Conservation (phyloP, 2,888 invertebrate species). For the Zootermopsis nevadensis region DNA sequence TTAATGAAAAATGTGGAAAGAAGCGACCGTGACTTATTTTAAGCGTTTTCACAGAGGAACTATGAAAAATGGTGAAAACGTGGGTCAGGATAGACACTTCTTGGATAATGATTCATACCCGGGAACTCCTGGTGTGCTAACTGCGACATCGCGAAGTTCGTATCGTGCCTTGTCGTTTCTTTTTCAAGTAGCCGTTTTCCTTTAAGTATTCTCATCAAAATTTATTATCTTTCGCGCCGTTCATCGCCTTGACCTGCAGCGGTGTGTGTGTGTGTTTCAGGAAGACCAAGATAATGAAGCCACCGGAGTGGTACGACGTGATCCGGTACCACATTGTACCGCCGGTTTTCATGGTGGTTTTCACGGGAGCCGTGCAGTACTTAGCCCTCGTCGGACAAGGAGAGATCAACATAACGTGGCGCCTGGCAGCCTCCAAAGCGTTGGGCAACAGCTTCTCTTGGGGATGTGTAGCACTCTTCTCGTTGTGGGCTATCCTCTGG, state of each 20-base stretch:
- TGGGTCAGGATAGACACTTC: too few relatives aligned
- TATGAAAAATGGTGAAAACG: too few relatives aligned
- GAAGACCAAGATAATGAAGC: constrained; percentile 27
- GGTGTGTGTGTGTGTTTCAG: not conserved
- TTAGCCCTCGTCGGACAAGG: constrained; percentile 57
- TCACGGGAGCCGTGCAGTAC: constrained; percentile 58
- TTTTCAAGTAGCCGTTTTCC: too few relatives aligned
- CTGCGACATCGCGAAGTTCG: too few relatives aligned
- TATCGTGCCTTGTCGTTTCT: too few relatives aligned
- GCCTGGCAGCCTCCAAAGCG: constrained; percentile 52
- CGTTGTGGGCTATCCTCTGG: constrained; percentile 62
- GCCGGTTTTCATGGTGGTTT: constrained; percentile 58
- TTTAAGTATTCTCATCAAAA: too few relatives aligned
- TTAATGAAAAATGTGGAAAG: too few relatives aligned
- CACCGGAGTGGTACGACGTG: constrained; percentile 48
- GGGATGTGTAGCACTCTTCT: constrained; percentile 56
- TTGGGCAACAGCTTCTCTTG: constrained; percentile 59
- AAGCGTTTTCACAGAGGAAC: too few relatives aligned
- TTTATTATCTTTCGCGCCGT: too few relatives aligned
- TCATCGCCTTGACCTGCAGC: not conserved
- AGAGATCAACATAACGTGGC: constrained; percentile 53
- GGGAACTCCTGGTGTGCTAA: too few relatives aligned
- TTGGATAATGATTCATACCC: too few relatives aligned
- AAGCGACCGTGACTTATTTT: too few relatives aligned
- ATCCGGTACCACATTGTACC: constrained; percentile 58